A percentile compares a stretch with the other conserved stretches of the same genome.
Conservation (phyloP, 1,140 invertebrate species). For the Dufourea novaeangliae region DNA sequence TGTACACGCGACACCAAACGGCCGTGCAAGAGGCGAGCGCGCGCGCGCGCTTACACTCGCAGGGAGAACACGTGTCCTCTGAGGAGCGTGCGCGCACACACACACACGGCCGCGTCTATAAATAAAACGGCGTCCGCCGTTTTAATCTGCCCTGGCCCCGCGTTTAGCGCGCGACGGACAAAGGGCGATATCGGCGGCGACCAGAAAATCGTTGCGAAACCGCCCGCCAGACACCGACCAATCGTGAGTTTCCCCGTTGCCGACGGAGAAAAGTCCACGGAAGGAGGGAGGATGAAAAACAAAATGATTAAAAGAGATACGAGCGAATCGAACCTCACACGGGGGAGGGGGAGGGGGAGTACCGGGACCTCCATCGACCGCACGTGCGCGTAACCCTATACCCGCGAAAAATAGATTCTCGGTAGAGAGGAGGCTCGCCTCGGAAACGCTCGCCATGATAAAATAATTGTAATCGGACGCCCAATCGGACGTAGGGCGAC, state of each 20-base stretch:
- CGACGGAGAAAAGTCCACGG: background rate
- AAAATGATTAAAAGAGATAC: background rate
- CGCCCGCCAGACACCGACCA: slow-evolving; percentile 14
- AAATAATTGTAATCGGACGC: slow-evolving; percentile 46
- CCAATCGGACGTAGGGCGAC: slow-evolving; percentile 5
- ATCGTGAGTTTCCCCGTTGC: background rate
- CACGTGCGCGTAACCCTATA: slow-evolving; percentile 45
- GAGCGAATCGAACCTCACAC: background rate
- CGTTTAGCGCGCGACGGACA: slow-evolving; percentile 58
- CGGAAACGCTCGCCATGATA: slow-evolving; percentile 36
- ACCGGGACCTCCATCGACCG: background rate
- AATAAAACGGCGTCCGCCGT: slow-evolving; percentile 68
- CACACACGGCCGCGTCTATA: slow-evolving; percentile 65
- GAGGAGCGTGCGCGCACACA: slow-evolving; percentile 7
- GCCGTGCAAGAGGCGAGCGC: background rate
- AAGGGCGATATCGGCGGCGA: slow-evolving; percentile 62
- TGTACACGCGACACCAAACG: slow-evolving; percentile 10
- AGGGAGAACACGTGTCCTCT: slow-evolving; percentile 7
- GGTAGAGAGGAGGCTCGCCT: slow-evolving; percentile 13
- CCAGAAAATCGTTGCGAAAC: slow-evolving; percentile 59
- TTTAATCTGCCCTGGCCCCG: slow-evolving; percentile 65
- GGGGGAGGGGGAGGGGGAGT: background rate
- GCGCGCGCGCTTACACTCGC: background rate
- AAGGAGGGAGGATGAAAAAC: background rate
- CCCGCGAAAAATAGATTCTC: slow-evolving; percentile 57